These are phyloP conservation scores for Caretta caretta DNA, from an alignment of 2,113 vertebrate genomes.

Conservation along the genomic window DNA sequence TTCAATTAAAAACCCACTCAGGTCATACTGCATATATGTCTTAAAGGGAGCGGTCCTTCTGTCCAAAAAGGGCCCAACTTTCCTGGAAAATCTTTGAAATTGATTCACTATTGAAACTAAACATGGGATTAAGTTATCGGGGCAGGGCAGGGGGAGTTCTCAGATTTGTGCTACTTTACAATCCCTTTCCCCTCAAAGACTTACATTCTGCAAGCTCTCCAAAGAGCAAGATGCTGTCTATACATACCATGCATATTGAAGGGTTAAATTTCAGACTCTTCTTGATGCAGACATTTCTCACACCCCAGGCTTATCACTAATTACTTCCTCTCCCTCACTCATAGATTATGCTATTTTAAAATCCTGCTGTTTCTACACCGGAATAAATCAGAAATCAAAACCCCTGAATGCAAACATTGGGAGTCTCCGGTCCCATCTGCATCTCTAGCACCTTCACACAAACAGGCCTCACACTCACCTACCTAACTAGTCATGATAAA, in stretches of 20 bases:
- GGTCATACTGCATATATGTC: not conserved
- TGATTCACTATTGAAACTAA: not conserved
- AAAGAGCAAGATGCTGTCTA: not conserved
- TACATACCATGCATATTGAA: not conserved
- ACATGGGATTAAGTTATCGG: not conserved
- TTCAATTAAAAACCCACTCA: not conserved
- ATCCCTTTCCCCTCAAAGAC: not conserved
- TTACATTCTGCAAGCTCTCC: not conserved
- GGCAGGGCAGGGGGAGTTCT: not conserved
- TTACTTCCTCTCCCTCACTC: not conserved
- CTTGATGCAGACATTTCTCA: not conserved
- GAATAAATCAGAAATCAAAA: not conserved
- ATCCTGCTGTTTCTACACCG: not conserved
- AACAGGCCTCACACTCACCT: fast-evolving
- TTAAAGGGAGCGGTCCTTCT: not conserved
- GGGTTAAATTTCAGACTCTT: not conserved
- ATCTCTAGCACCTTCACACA: not conserved
- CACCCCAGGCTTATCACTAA: not conserved
- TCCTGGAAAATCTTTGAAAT: not conserved
- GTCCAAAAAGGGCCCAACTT: not conserved
- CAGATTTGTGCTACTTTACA: fast-evolving
- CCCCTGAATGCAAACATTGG: not conserved
- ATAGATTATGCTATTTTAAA: slow-evolving; percentile 5
- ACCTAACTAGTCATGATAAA: not conserved
- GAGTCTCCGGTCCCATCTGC: not conserved